phyloP scores from a whole-genome alignment of 2,888 invertebrate species.

The Eulithis prunata region DNA sequence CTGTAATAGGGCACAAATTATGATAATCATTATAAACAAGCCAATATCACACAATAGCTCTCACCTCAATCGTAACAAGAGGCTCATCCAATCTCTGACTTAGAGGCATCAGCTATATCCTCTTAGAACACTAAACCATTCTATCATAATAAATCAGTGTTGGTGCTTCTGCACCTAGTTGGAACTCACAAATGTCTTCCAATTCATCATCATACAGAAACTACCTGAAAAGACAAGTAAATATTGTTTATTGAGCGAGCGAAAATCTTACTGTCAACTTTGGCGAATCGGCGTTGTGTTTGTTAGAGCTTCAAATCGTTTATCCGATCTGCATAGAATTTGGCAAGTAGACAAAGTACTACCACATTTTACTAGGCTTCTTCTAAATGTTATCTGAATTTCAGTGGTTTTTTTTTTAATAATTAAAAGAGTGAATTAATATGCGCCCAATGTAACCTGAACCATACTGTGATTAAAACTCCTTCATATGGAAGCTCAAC shows the following conservation, averaged over 20 bases:
- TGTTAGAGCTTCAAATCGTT: too few species aligned
- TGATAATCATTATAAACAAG: slow-evolving; percentile 21
- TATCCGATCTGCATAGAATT: too few species aligned
- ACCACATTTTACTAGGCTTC: too few species aligned
- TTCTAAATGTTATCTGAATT: too few species aligned
- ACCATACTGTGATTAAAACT: too few species aligned
- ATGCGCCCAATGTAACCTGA: too few species aligned
- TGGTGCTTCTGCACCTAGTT: slow-evolving; percentile 78
- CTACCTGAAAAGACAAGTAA: slow-evolving; percentile 65
- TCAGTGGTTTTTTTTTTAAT: too few species aligned
- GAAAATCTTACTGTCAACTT: too few species aligned
- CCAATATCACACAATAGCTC: slow-evolving; percentile 49
- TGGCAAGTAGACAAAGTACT: too few species aligned
- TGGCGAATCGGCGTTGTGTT: too few species aligned
- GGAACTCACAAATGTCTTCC: slow-evolving; percentile 67
- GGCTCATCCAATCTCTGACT: slow-evolving; percentile 83
- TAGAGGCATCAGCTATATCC: slow-evolving; percentile 85
- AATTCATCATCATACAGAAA: slow-evolving; percentile 66
- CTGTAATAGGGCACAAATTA: slow-evolving; percentile 57
- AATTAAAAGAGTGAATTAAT: too few species aligned
- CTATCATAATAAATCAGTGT: slow-evolving; percentile 77
- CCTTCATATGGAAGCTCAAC: too few species aligned
- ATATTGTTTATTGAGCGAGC: not conserved
- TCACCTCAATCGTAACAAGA: slow-evolving; percentile 84
- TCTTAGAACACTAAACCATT: slow-evolving; percentile 77